Conservation (phyloP, 2,797 vertebrate genomes). For the Fundulus diaphanus region DNA sequence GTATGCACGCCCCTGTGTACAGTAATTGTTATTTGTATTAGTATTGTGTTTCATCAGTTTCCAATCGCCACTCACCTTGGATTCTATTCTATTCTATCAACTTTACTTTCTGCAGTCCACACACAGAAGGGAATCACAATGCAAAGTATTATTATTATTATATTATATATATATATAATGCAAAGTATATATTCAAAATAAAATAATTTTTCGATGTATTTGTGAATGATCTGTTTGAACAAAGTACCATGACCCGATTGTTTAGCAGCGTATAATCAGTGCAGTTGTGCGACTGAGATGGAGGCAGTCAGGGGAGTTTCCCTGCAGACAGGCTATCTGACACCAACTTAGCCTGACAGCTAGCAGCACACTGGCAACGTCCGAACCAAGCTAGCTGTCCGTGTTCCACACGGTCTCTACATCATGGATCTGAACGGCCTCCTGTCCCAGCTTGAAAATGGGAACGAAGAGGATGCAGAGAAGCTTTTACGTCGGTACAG, state of each 20-base stretch:
- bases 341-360: conserved; percentile 42
- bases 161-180: too few relatives aligned
- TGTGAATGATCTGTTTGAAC: too few relatives aligned
- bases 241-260: neutral
- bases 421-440: conserved; percentile 81
- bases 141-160: too few relatives aligned
- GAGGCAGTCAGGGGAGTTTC: conserved; percentile 46
- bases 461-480: conserved; percentile 79
- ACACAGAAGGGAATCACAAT: neutral
- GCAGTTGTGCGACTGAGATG: neutral
- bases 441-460: conserved; percentile 80
- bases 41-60: too few relatives aligned
- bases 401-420: conserved; percentile 8
- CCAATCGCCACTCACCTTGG: too few relatives aligned
- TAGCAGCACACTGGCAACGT: conserved; percentile 31
- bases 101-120: too few relatives aligned
- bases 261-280: neutral
- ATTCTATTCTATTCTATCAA: too few relatives aligned
- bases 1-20: too few relatives aligned
- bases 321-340: conserved; percentile 38
- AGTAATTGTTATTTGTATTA: too few relatives aligned
- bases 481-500: conserved; percentile 85
- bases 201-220: neutral
- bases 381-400: conserved; percentile 4
- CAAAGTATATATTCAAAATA: too few relatives aligned